Evolutionary conservation across 2,888 invertebrate genomes (phyloP).

Genomic region (Hypsopygia costalis): DNA sequence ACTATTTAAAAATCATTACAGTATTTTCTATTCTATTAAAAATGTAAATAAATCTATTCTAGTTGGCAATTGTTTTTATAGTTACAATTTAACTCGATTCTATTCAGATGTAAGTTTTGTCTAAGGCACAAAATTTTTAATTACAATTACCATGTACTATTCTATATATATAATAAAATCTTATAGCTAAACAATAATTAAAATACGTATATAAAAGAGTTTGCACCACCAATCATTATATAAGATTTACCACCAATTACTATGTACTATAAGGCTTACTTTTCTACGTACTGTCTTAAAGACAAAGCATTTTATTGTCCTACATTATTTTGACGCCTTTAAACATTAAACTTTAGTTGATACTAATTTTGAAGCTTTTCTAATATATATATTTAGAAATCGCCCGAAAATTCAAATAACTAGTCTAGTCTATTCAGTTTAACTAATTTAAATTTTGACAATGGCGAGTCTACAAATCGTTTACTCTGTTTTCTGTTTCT

Average conservation of each 20-base stretch:
- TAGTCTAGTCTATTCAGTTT: slow-evolving; percentile 56
- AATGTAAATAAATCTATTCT: slow-evolving; percentile 38
- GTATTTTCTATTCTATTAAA: slow-evolving; percentile 52
- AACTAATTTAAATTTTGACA: slow-evolving; percentile 51
- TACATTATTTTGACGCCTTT: slow-evolving; percentile 26
- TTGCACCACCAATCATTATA: slow-evolving; percentile 76
- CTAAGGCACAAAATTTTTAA: slow-evolving; percentile 48
- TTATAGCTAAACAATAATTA: slow-evolving; percentile 59
- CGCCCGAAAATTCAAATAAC: slow-evolving; percentile 49
- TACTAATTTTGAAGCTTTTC: slow-evolving; percentile 54
- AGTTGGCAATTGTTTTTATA: slow-evolving; percentile 29
- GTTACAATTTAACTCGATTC: slow-evolving; percentile 27
- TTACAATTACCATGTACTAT: slow-evolving; percentile 38
- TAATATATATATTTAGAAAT: slow-evolving; percentile 57
- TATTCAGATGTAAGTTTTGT: slow-evolving; percentile 30
- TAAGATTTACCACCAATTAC: slow-evolving; percentile 52
- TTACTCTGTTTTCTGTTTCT: slow-evolving; percentile 41
- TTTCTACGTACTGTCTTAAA: slow-evolving; percentile 43
- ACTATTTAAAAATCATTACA: slow-evolving; percentile 43
- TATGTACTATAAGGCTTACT: slow-evolving; percentile 50
- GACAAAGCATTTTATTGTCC: slow-evolving; percentile 30
- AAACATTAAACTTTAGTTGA: slow-evolving; percentile 34
- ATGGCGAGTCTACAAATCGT: slow-evolving; percentile 58
- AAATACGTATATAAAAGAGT: slow-evolving; percentile 62
- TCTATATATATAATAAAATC: slow-evolving; percentile 35